Percentiles rank a stretch among this genome's conserved stretches.
Conservation (phyloP, 2,888 invertebrate genomes). For the Athalia rosae region DNA sequence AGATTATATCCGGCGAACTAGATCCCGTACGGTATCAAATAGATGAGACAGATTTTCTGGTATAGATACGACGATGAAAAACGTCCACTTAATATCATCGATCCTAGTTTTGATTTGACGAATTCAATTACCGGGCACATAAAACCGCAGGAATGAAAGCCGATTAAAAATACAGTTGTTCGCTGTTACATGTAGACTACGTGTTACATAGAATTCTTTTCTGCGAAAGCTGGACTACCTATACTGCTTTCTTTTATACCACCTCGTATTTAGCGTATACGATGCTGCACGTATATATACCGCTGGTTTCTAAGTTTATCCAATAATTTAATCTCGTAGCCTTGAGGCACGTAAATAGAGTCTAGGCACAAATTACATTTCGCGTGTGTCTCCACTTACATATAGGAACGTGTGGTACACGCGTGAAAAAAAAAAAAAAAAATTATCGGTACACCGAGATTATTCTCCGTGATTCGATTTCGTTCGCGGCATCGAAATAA, state of each 20-base stretch:
- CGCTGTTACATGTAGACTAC: no score
- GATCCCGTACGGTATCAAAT: slow-evolving; percentile 15
- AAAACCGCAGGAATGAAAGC: slow-evolving; percentile 35
- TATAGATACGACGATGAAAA: neutral
- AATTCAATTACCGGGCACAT: slow-evolving; percentile 17
- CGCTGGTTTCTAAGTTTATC: slow-evolving; percentile 42
- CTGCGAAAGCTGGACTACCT: slow-evolving; percentile 21
- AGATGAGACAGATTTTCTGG: slow-evolving; percentile 18
- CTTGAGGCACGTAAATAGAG: slow-evolving; percentile 30
- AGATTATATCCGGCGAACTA: neutral
- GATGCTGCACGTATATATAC: slow-evolving; percentile 18
- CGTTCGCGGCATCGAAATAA: no score
- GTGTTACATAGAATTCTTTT: slow-evolving; percentile 2
- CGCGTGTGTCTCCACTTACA: neutral
- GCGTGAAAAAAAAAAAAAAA: no score
- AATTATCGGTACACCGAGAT: no score
- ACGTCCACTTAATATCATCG: neutral
- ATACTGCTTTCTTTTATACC: slow-evolving; percentile 17
- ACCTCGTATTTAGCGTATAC: neutral
- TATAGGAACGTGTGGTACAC: no score
- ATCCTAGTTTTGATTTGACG: slow-evolving; percentile 28
- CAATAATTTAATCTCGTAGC: slow-evolving; percentile 36
- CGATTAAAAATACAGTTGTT: slow-evolving; percentile 18
- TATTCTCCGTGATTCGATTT: no score
- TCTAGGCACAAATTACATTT: slow-evolving; percentile 8